A percentile compares a stretch with the other conserved stretches of the same genome.
Evolutionary conservation across 2,113 vertebrate genomes (phyloP).

Genomic region (Lampris megalopsis): DNA sequence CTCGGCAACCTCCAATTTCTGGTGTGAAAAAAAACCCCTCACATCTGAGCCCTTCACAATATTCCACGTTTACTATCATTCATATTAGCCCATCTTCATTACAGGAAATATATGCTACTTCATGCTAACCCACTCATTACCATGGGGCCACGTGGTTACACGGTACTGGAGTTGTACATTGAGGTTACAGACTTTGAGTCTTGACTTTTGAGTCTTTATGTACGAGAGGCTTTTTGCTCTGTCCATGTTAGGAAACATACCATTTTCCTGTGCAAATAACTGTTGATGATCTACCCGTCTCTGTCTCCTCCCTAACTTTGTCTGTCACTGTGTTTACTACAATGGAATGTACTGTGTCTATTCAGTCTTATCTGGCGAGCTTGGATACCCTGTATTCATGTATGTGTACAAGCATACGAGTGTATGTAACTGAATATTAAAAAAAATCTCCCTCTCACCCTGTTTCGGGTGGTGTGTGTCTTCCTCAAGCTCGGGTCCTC

Average conservation of each 20-base stretch:
- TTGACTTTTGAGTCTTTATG: slow-evolving; percentile 36
- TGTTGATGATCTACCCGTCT: slow-evolving; percentile 19
- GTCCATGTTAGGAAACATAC: too few species aligned
- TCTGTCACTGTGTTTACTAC: background rate
- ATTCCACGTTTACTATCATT: slow-evolving; percentile 13
- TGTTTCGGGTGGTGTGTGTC: too few species aligned
- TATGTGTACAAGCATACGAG: too few species aligned
- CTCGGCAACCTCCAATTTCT: too few species aligned
- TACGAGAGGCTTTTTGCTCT: slow-evolving; percentile 15
- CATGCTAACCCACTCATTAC: background rate
- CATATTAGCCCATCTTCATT: slow-evolving; percentile 9
- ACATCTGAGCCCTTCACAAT: slow-evolving; percentile 7
- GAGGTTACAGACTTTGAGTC: slow-evolving; percentile 16
- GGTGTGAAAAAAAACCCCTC: too few species aligned
- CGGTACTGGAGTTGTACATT: slow-evolving; percentile 8
- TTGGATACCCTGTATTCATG: too few species aligned
- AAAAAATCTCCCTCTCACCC: too few species aligned
- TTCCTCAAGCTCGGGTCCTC: too few species aligned
- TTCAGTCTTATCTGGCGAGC: too few species aligned
- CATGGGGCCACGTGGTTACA: slow-evolving; percentile 8
- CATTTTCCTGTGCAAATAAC: slow-evolving; percentile 4
- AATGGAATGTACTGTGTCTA: too few species aligned
- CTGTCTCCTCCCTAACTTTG: slow-evolving; percentile 10
- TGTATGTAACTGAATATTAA: too few species aligned
- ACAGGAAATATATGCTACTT: slow-evolving; percentile 11